Percentiles rank a stretch among this genome's conserved stretches.
Conservation (phyloP, 2,113 vertebrate species). For the Microtus richardsoni region DNA sequence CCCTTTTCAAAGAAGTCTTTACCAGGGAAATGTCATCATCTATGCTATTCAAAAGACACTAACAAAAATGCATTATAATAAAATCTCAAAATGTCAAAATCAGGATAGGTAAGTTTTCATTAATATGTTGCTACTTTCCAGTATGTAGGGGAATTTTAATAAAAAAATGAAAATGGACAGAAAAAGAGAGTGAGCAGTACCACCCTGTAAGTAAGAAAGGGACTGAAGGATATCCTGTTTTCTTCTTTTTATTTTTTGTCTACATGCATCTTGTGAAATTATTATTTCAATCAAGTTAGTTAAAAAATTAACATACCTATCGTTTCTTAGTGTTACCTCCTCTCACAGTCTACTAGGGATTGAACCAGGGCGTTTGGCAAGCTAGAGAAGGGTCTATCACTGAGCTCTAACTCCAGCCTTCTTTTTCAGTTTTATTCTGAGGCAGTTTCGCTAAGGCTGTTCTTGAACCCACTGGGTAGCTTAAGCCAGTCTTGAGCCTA, state of each 20-base stretch:
- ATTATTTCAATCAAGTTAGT: not conserved
- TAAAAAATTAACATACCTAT: not conserved
- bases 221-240: not conserved
- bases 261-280: not conserved
- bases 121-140: not conserved
- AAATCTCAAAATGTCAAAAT: not conserved
- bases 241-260: not conserved
- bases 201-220: not conserved
- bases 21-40: not conserved
- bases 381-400: no score
- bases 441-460: not conserved
- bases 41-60: not conserved
- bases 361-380: not conserved
- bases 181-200: not conserved
- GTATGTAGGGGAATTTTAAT: not conserved
- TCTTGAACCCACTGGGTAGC: not conserved
- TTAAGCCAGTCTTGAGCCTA: not conserved
- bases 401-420: not conserved
- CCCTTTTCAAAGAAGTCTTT: not conserved
- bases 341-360: not conserved
- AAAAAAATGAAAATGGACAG: conserved; percentile 1
- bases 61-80: not conserved
- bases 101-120: not conserved
- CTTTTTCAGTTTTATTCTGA: not conserved
- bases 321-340: not conserved